Evolutionary conservation across 2,888 invertebrate species (phyloP), one percentile per base, ranked within the genome.

Genomic region (Trachelus tabidus): DNA sequence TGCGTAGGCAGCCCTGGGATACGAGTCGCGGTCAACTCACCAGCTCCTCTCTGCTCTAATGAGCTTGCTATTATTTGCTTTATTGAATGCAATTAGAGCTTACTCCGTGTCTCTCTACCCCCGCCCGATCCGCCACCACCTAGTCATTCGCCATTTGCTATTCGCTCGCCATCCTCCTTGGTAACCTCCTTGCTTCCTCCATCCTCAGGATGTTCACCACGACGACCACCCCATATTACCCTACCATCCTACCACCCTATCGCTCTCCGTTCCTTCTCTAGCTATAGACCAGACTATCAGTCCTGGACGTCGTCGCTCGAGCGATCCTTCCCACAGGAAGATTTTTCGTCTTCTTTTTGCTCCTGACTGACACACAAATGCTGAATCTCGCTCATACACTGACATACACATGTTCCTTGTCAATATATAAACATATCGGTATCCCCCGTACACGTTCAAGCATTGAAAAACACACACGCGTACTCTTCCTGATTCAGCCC

Each of bases 31-130:
- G 88, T 87, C 86, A 87, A 87, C 86, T 88, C 85, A 83, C 85
- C 86, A 84, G 85, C 88, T 86, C 84, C 87, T 86, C 88, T 85
- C 85, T 84, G 85, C 88, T 89, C 90, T 90, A 90, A 90, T 90
- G 90, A 90, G 90, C 90, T 90, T 89, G 89, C 89, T 89, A 90
- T 90, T 90, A 90, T 90, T 90, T 90, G 89, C 89, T 89, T 90
- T 90, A 90, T 90, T 90, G 88, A 89, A 90, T 90, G 90, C 90
- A 90, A 90, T 90, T 90, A 90, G 90, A 89, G 89, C 88, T 89
- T 89, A 88, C 89, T 90, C 86, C 89, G 85, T 90, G 90, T 89
- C 89, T 86, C 86, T 71, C 81, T 81, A 80, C 81, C 83, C 79
- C 75, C 79, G 79, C 75, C 77, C 75, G 76, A 56, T 69, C 81